Conservation (phyloP, 2,888 invertebrate species). For the Drosophila paucipuncta region DNA sequence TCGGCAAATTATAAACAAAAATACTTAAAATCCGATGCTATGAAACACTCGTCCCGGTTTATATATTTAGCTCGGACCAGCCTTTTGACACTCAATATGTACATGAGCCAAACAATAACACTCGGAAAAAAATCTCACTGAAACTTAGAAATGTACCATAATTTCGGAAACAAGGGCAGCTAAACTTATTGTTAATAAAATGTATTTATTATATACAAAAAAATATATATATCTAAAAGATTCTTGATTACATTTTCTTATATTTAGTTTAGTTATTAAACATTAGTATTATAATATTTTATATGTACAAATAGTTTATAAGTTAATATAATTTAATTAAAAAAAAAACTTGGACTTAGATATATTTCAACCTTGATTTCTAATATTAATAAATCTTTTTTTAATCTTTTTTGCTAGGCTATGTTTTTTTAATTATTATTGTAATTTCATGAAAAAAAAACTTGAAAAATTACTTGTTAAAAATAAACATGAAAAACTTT, state of each 20-base stretch:
- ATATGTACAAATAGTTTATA: neutral
- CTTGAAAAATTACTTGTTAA: fast-evolving
- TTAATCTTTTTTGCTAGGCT: neutral
- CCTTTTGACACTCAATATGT: slow-evolving; percentile 8
- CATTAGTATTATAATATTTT: neutral
- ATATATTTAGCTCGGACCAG: neutral
- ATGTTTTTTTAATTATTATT: neutral
- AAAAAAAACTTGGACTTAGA: neutral
- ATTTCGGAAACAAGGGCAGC: neutral
- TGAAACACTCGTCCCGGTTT: neutral
- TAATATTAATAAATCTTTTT: neutral
- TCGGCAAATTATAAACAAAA: slow-evolving; percentile 65
- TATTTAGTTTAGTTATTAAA: neutral
- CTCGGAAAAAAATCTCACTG: neutral
- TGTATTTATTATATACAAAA: neutral
- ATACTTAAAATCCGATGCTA: slow-evolving; percentile 14
- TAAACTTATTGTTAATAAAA: neutral
- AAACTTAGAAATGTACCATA: neutral
- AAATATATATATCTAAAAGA: neutral
- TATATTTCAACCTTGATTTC: neutral
- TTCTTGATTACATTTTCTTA: neutral
- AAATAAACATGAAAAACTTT: neutral
- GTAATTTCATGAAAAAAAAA: neutral
- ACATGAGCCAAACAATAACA: slow-evolving; percentile 29
- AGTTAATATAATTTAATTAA: neutral